Evolutionary conservation across 2,797 vertebrate species (phyloP), one percentile per base, ranked within the genome.

Genomic region (Gallirallus australis): DNA sequence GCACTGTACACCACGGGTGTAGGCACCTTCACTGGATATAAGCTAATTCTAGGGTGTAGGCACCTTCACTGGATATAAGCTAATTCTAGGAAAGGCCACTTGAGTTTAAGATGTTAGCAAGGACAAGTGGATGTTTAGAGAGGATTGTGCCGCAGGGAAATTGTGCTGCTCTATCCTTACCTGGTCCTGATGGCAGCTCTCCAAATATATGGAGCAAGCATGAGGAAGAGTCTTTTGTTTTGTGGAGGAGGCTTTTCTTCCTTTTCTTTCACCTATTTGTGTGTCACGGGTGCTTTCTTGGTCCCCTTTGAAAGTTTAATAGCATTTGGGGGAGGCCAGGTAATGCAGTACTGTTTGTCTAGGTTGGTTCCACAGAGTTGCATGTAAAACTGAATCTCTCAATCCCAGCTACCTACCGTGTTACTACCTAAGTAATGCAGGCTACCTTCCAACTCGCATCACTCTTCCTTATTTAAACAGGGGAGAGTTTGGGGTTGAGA

Each of bases 1-100:
- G 50, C 47, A 8, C 25, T 2, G 0, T n/a, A 23, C 10, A 6
- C 42, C 1, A 1, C 1, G 1, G 14, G 3, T 42, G 13, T 7
- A 56, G 47, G 24, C 63, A 56, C 63, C 24, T 59, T 54, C 45
- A 5, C 65, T 75, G 42, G 15, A 47, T 82, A 82, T 30, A 21
- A 59, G 23, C 31, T 60, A 16, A 15, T 52, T 80, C 73, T n/a
- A 27, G 1, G 14, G 3, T 42, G 13, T 7, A 56, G 47, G 24
- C 63, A 56, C 63, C 24, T 59, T 54, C 45, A 5, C 65, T 75
- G 42, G 15, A 47, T 82, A 82, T 30, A 21, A 59, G 23, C 31
- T 60, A 16, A 15, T 52, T 80, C 73, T n/a, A 27, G 59, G 24
- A 92, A 76, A 70, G 48, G 28, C 64, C n/a, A 9, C 42, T 56